phyloP scores from a whole-genome alignment of 2,113 vertebrate genomes.

The Pelmatolapia mariae region DNA sequence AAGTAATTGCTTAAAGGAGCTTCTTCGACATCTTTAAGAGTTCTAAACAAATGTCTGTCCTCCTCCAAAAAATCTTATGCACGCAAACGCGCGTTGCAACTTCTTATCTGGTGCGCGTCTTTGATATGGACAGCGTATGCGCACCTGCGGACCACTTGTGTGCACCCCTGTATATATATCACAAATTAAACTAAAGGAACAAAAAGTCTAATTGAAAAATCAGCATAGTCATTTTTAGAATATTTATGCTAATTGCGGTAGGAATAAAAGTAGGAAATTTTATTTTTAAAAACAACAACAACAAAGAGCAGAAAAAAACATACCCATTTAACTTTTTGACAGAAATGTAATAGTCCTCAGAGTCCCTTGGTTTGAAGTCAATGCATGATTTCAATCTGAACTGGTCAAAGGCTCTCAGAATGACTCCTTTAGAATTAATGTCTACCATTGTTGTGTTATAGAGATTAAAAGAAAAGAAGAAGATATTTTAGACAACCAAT shows the following conservation, averaged over 20 bases:
- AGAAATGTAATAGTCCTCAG: constrained; percentile 76
- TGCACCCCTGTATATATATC: background rate
- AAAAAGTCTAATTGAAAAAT: background rate
- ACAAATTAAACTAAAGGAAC: background rate
- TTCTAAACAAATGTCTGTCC: too few species aligned
- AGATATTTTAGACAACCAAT: background rate
- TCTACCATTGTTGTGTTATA: constrained; percentile 50
- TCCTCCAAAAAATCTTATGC: too few species aligned
- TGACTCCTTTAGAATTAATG: constrained; percentile 81
- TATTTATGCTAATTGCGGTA: background rate
- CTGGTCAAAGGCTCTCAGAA: constrained; percentile 79
- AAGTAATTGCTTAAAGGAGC: too few species aligned
- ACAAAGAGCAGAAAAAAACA: background rate
- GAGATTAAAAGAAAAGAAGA: background rate
- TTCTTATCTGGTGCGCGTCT: too few species aligned
- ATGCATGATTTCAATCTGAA: constrained; percentile 86
- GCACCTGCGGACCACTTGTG: too few species aligned
- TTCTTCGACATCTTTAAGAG: too few species aligned
- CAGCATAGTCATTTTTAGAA: background rate
- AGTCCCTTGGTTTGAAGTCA: constrained; percentile 79
- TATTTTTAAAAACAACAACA: too few species aligned
- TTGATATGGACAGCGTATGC: too few species aligned
- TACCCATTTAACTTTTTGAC: constrained; percentile 43
- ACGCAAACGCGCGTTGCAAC: too few species aligned
- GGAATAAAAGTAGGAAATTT: too few species aligned